Evolutionary conservation across 2,888 invertebrate genomes (phyloP).

Genomic region (Leptopilina syphax): DNA sequence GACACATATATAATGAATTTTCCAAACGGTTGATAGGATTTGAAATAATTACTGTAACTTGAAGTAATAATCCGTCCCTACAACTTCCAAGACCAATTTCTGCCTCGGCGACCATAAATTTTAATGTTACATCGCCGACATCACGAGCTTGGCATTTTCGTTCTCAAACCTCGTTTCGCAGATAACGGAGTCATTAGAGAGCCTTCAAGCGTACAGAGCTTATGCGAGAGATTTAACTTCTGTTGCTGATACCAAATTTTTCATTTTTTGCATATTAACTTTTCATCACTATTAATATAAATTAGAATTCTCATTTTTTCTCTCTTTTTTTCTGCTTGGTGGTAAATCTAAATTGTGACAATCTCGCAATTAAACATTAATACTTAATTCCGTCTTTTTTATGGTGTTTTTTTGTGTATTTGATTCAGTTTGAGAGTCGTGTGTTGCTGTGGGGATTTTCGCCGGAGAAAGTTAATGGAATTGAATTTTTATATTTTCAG

Average conservation of each 20-base stretch:
- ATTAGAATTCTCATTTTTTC: background rate
- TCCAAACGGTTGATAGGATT: background rate
- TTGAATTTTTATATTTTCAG: too few relatives aligned
- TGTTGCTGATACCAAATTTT: background rate
- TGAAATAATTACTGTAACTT: constrained; percentile 15
- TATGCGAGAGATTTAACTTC: constrained; percentile 30
- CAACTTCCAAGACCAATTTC: constrained; percentile 62
- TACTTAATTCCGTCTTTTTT: too few relatives aligned
- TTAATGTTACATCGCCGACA: constrained; percentile 58
- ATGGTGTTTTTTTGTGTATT: too few relatives aligned
- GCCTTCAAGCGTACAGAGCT: constrained; percentile 14
- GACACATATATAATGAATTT: background rate
- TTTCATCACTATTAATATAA: background rate
- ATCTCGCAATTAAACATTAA: background rate
- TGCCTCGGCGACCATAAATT: constrained; percentile 61
- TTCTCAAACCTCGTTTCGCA: constrained; percentile 29
- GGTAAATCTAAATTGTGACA: background rate
- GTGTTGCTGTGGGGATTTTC: too few relatives aligned
- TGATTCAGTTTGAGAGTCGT: too few relatives aligned
- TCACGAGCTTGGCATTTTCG: constrained; percentile 35
- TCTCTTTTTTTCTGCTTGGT: too few relatives aligned
- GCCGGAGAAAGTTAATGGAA: too few relatives aligned
- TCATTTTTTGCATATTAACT: constrained; percentile 4
- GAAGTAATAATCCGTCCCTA: constrained; percentile 56
- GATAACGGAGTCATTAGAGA: constrained; percentile 39